Evolutionary conservation across 1,140 invertebrate genomes (phyloP), one percentile per base, ranked within the genome.

Genomic region (Aradophagus sp.): DNA sequence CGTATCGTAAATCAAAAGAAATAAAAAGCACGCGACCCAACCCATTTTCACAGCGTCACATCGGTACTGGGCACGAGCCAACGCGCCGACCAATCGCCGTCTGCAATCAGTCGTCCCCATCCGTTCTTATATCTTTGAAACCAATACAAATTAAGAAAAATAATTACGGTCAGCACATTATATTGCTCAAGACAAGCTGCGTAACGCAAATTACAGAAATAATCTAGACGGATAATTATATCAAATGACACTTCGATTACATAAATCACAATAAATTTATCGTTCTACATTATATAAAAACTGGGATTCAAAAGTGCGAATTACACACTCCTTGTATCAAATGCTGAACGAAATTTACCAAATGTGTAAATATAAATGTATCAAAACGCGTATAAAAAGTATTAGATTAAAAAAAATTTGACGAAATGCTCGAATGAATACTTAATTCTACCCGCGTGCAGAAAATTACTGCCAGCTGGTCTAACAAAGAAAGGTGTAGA

Each of bases 71-170:
- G 26, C 36, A 29, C 13, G 32, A 61, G 44, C 58, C 44, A 62
- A 62, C 19, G 50, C 26, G 55, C 42, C 61, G 47, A 55, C 65
- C 39, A 56, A 72, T 59, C 76, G 58, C 39, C 35, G 29, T 61
- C 27, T 53, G 14, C 39, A 17, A 61, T 65, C 44, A 35, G 15
- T 32, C 15, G 20, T 26, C 31, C 48, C 10, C 34, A 44, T 15
- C 55, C 45, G 13, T 31, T 62, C 26, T 58, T 59, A 61, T 50
- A 32, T 19, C n/a, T 23, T 17, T 12, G 41, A 61, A 34, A 61
- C 27, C 45, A 29, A 61, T 50, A 26, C 55, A 44, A 61, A 61
- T 61, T 61, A 50, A 50, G 42, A 61, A 61, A 34, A 48, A 16
- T 48, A 48, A 47, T 59, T 47, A 59, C 42, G 41, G 47, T 44